Evolutionary conservation across 37 sponge, comb jelly and placozoan species (phyloP).

Genomic region (Spongilla lacustris): DNA sequence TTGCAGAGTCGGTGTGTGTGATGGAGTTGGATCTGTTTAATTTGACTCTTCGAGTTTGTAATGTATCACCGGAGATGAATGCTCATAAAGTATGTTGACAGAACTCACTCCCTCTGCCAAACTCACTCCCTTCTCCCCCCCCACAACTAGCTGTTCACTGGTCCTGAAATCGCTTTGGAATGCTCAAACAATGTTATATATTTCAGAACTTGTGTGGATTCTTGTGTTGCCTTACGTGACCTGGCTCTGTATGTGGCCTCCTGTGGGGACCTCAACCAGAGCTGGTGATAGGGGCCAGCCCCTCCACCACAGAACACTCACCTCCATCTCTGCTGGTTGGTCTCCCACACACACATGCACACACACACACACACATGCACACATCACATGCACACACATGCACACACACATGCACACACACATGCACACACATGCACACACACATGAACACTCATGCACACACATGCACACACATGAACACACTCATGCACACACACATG

Average conservation of each 20-base stretch:
- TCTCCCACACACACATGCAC: not conserved
- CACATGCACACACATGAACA: not conserved
- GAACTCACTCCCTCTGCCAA: not conserved
- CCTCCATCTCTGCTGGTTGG: not conserved
- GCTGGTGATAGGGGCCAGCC: not conserved
- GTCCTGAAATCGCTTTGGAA: slow-evolving; percentile 68
- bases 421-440: not conserved
- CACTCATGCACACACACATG: not conserved
- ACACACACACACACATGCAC: not conserved
- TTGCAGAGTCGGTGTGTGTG: slow-evolving; percentile 82
- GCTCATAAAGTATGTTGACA: too few relatives aligned
- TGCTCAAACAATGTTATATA: slow-evolving; percentile 72
- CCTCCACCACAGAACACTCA: not conserved
- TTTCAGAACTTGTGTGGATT: slow-evolving; percentile 90
- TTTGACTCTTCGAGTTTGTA: slow-evolving; percentile 60
- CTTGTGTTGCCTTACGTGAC: slow-evolving; percentile 84
- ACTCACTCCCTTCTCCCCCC: not conserved
- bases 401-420: not conserved
- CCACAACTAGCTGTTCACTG: slow-evolving; percentile 31
- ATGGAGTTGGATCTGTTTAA: slow-evolving; percentile 80
- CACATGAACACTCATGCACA: not conserved
- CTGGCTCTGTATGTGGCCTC: slow-evolving; percentile 79
- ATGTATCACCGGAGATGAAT: not conserved
- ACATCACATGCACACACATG: too few relatives aligned
- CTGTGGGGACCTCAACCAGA: slow-evolving; percentile 59